Evolutionary conservation across 2,888 invertebrate genomes (phyloP).

Genomic region (Hipparchia semele): DNA sequence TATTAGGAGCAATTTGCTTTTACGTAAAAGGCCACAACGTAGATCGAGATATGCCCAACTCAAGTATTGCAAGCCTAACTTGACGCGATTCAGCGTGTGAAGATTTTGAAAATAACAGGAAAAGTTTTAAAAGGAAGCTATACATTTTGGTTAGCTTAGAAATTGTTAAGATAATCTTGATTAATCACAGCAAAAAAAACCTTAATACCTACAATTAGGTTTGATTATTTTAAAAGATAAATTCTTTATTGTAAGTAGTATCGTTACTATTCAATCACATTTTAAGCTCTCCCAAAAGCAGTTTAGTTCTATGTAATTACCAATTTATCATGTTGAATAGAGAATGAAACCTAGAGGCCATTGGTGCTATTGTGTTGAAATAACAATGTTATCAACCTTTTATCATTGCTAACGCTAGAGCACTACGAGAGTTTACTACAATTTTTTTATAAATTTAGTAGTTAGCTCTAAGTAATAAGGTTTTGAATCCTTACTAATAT

Average conservation of each 20-base stretch:
- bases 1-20: slow-evolving; percentile 14
- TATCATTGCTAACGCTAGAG: slow-evolving; percentile 13
- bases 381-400: slow-evolving; percentile 25
- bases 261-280: slow-evolving; percentile 19
- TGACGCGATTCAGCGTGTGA: slow-evolving; percentile 13
- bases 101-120: not conserved
- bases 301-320: slow-evolving; percentile 26
- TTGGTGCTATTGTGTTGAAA: slow-evolving; percentile 35
- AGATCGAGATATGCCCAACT: slow-evolving; percentile 5
- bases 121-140: not conserved
- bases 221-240: not conserved
- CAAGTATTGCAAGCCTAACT: not conserved
- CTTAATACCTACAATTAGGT: not conserved
- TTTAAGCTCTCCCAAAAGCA: slow-evolving; percentile 22
- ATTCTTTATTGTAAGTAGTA: slow-evolving; percentile 1
- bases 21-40: slow-evolving; percentile 14
- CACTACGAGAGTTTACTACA: not conserved
- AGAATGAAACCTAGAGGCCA: slow-evolving; percentile 34
- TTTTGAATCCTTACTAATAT: too few species aligned
- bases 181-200: not conserved
- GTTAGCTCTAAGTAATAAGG: not conserved
- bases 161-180: too few species aligned
- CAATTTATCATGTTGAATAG: slow-evolving; percentile 35
- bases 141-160: too few species aligned
- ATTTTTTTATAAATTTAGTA: not conserved